Conservation (phyloP, 2,797 vertebrate genomes). For the Zenarchopterus dispar region DNA sequence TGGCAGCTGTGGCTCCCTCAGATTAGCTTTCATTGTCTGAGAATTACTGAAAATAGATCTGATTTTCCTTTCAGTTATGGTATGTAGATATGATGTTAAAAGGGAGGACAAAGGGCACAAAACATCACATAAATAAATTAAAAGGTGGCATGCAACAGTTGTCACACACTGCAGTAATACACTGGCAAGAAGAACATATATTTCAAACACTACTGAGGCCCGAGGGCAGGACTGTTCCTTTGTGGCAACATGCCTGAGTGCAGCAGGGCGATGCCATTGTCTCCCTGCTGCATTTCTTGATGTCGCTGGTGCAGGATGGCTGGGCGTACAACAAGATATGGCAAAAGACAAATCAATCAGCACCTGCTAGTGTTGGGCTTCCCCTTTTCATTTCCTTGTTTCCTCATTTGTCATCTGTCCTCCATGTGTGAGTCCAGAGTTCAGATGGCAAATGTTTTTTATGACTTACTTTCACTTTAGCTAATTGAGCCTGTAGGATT, state of each 20-base stretch:
- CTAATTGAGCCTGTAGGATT: constrained; percentile 45
- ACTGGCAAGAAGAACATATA: constrained; percentile 24
- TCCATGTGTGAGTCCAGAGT: constrained; percentile 3
- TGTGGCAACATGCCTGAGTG: constrained; percentile 18
- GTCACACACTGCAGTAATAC: not conserved
- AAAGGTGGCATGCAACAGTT: not conserved
- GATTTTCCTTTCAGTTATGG: not conserved
- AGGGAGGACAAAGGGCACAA: not conserved
- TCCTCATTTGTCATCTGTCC: constrained; percentile 12
- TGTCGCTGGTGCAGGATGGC: constrained; percentile 20
- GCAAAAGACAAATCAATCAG: constrained; percentile 36
- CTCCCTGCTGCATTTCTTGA: constrained; percentile 33
- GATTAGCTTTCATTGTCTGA: no score
- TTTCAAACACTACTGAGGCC: not conserved
- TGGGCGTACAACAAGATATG: constrained; percentile 6
- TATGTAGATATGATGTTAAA: not conserved
- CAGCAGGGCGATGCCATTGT: constrained; percentile 32
- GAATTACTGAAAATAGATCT: not conserved
- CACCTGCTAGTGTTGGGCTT: constrained; percentile 22
- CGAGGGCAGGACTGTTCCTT: constrained; percentile 22
- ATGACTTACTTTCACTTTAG: constrained; percentile 43
- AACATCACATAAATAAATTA: not conserved
- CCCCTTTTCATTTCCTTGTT: not conserved
- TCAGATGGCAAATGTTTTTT: constrained; percentile 25
- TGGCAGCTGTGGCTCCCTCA: no score